phyloP scores from a whole-genome alignment of 2,113 vertebrate genomes.

The Saimiri boliviensis region DNA sequence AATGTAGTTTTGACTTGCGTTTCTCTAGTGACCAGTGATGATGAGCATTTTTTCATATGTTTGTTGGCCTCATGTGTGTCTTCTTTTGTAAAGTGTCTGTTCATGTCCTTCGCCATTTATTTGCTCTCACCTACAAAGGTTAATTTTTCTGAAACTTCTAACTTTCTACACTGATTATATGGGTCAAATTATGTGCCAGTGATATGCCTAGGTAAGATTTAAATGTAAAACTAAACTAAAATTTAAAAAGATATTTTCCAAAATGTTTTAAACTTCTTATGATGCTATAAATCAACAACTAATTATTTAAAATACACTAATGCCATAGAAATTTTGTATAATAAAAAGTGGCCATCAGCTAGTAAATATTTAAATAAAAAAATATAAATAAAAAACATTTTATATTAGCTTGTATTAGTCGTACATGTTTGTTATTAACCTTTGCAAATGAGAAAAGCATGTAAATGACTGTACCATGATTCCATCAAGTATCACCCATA shows the following conservation, averaged over 20 bases:
- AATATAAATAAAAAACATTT: not conserved
- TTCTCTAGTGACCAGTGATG: no score
- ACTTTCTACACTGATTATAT: not conserved
- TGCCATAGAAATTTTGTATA: not conserved
- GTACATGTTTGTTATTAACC: not conserved
- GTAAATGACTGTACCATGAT: not conserved
- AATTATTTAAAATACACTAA: not conserved
- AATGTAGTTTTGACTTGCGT: no score
- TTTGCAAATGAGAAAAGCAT: not conserved
- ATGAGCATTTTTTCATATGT: no score
- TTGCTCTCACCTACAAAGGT: not conserved
- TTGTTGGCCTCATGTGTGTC: no score
- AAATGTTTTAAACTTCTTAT: conserved; percentile 25
- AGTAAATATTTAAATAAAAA: not conserved
- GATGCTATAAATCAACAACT: not conserved
- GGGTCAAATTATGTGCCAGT: not conserved
- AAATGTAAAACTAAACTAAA: not conserved
- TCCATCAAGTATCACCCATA: not conserved
- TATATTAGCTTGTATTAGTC: not conserved
- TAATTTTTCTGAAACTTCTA: not conserved
- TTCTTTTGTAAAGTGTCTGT: no score
- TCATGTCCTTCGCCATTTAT: no score
- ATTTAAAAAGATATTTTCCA: not conserved
- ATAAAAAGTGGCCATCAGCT: not conserved
- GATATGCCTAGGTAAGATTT: not conserved